A percentile compares a stretch with the other conserved stretches of the same genome.
Conservation (phyloP, 2,113 vertebrate species). For the Procavia capensis region DNA sequence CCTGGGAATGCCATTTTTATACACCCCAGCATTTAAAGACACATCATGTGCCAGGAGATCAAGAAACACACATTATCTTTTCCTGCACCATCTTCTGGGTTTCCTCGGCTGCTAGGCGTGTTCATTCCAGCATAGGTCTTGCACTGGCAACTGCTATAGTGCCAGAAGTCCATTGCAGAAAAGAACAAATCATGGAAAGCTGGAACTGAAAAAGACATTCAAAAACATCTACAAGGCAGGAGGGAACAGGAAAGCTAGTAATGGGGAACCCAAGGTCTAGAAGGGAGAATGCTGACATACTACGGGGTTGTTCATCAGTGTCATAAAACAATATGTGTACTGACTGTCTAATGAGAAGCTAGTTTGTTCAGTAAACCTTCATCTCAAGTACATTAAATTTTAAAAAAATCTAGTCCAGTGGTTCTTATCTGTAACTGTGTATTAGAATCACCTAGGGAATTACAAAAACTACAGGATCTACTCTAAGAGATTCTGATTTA, state of each 20-base stretch:
- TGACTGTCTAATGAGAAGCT: too few species aligned
- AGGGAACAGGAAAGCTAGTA: too few species aligned
- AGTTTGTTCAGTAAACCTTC: too few species aligned
- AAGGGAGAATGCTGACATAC: too few species aligned
- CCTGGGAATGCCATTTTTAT: background rate
- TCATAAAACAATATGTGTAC: too few species aligned
- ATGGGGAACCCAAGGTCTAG: too few species aligned
- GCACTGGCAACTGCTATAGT: background rate
- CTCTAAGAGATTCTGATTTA: slow-evolving; percentile 8
- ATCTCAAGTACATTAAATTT: too few species aligned
- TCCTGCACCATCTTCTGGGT: background rate
- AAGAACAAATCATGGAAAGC: background rate
- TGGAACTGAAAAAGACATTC: background rate
- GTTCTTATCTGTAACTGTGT: background rate
- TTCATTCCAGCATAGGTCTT: background rate
- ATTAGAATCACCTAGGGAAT: background rate
- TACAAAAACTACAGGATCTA: background rate
- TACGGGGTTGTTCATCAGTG: too few species aligned
- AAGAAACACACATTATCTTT: background rate
- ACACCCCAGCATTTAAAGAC: background rate
- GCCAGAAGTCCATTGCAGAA: background rate
- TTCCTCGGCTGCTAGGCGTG: background rate
- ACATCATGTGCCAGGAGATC: background rate
- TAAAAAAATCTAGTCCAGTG: background rate
- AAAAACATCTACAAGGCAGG: too few species aligned